These are phyloP conservation scores for Coelinius sp. DNA, from an alignment of 2,888 invertebrate species.

Conservation along the genomic window DNA sequence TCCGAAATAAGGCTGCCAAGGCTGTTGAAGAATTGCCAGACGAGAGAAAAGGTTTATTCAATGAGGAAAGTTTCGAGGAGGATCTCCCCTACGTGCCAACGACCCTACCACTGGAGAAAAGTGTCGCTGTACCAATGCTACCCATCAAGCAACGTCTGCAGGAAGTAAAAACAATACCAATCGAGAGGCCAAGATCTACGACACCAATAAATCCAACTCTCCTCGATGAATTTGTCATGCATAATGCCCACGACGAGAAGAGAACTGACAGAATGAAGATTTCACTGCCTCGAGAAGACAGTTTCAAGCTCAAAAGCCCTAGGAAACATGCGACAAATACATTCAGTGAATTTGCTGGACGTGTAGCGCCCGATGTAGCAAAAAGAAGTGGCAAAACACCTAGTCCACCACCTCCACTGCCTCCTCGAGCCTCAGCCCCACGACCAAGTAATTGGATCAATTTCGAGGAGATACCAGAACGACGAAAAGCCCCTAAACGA, in stretches of 20 bases:
- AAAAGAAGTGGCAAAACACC: slow-evolving; percentile 65
- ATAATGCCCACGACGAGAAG: slow-evolving; percentile 54
- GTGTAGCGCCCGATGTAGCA: slow-evolving; percentile 74
- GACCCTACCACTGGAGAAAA: slow-evolving; percentile 88
- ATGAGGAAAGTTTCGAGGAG: slow-evolving; percentile 86
- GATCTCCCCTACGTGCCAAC: slow-evolving; percentile 91
- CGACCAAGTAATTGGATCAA: slow-evolving; percentile 82
- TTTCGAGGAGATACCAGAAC: slow-evolving; percentile 89
- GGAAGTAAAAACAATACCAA: slow-evolving; percentile 75
- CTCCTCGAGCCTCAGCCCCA: slow-evolving; percentile 60
- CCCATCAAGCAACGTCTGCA: slow-evolving; percentile 80
- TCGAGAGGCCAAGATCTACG: slow-evolving; percentile 82
- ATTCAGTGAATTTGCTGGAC: slow-evolving; percentile 78
- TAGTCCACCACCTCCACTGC: slow-evolving; percentile 67
- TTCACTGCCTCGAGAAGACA: slow-evolving; percentile 76
- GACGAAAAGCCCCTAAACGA: slow-evolving; percentile 84
- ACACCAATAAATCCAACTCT: slow-evolving; percentile 82
- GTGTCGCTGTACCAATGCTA: slow-evolving; percentile 84
- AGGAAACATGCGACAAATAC: slow-evolving; percentile 71
- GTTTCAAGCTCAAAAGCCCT: slow-evolving; percentile 70
- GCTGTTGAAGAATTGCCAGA: slow-evolving; percentile 75
- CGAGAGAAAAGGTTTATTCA: slow-evolving; percentile 84
- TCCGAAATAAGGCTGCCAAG: slow-evolving; percentile 72
- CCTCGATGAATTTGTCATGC: slow-evolving; percentile 79
- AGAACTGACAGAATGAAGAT: slow-evolving; percentile 79